Percentiles rank a stretch among this genome's conserved stretches.
phyloP scores from a whole-genome alignment of 2,888 invertebrate genomes.

The Podotricha telesiphe region DNA sequence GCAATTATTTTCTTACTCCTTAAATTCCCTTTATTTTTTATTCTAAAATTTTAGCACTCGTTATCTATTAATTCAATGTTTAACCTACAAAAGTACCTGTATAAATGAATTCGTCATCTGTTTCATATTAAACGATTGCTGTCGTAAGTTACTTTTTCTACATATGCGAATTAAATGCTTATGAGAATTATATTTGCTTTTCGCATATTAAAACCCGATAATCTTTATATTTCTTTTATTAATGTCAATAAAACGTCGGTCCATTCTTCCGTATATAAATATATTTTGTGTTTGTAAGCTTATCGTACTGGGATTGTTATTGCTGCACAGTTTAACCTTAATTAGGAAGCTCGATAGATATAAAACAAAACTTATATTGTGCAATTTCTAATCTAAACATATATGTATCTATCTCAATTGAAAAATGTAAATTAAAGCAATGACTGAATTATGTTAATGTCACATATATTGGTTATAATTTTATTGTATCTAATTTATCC shows the following conservation, averaged over 20 bases:
- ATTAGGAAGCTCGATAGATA: constrained; percentile 2
- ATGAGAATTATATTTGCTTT: too few species aligned
- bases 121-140: too few species aligned
- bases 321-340: background rate
- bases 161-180: too few species aligned
- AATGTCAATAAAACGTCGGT: background rate
- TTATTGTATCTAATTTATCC: constrained; percentile 5
- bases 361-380: background rate
- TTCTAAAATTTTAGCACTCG: too few species aligned
- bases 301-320: background rate
- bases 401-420: constrained; percentile 5
- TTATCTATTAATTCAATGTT: too few species aligned
- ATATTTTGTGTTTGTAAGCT: background rate
- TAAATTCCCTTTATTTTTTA: too few species aligned
- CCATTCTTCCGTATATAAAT: background rate
- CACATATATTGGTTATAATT: background rate
- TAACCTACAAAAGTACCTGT: too few species aligned
- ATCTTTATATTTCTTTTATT: background rate
- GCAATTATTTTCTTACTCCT: too few species aligned
- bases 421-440: constrained; percentile 5
- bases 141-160: too few species aligned
- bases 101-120: too few species aligned
- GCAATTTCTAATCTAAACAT: background rate
- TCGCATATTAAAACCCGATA: too few species aligned
- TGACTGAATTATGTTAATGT: background rate